Evolutionary conservation across 1,140 invertebrate species (phyloP), one percentile per base, ranked within the genome.

Genomic region (Araneus ventricosus): DNA sequence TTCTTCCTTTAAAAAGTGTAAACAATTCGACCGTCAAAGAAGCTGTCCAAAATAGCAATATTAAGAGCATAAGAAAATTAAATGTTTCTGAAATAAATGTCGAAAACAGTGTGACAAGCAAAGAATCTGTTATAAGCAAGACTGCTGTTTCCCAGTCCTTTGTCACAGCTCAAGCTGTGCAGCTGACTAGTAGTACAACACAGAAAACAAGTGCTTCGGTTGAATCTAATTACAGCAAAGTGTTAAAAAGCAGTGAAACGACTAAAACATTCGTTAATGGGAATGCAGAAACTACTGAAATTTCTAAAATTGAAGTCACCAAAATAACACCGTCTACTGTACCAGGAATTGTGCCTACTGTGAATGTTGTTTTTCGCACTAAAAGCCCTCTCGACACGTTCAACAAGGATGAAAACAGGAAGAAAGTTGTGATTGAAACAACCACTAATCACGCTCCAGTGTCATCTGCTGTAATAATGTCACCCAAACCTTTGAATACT

Each of bases 351-450:
- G 91, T 92, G 37, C 91, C 82, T 7, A 92, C 91, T 4, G 91
- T 92, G 6, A 92, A 92, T 39, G 91, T 92, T 20, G 84, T 92
- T 39, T 92, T 87, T 34, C 82, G 91, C 20, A 92, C 91, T 14
- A 92, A 92, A 88, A 92, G 91, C 61, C 91, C 91, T 27, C 67
- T 41, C 57, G 45, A 41, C 4, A 5, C 34, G 5, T 27, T 24
- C n/a, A 79, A 24, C 22, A 92, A 70, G 52, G 91, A 92, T 45
- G 91, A 92, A 79, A 92, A 92, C 39, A 75, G 91, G 14, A 92
- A 92, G 30, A 92, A 92, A 92, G 91, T 92, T 57, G 41, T 92
- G n/a, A 84, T 92, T 59, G 91, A 92, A 88, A 92, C 91, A 27
- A 37, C 20, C 59, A 0, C 91, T 2, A 85, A 34, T 30, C 39